Base-by-base conservation (phyloP, 1,140 invertebrate species). In the Brachionus asplanchnoidis region DNA sequence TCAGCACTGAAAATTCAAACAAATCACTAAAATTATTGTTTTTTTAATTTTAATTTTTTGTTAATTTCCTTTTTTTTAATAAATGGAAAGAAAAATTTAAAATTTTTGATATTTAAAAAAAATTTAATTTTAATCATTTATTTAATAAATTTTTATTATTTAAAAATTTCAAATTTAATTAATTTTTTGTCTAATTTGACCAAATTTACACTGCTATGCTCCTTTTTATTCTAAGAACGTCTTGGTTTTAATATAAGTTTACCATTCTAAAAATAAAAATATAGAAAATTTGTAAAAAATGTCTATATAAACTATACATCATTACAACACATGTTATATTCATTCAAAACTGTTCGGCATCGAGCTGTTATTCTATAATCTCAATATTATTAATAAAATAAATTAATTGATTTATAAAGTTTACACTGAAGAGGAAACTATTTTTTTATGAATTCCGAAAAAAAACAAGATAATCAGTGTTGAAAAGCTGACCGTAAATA, bases 251-350 rank as follows among this genome's bases (percentile, higher is more conserved):
- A 32, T 44, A 77, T 77, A 26, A 77, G 73, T 17, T 44, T 77
- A 3, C 73, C 73, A 77, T 50, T 77, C 73, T 50, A 26, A 50
- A 14, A n/a, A 20, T 77, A 50, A 50, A 46, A 36, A 44, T 17
- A 42, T 17, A 44, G 9, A 75, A 77, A 53, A 23, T 26, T 50
- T n/a, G 4, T 3, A 17, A 14, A 42, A 42, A 17, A 42, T 44
- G 1, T 53, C 5, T 0, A 12, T 50, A 12, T 77, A 50, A 50
- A 46, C 5, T 50, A 28, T 82, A 82, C 79, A 68, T 82, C 79
- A 44, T 82, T 53, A 65, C 79, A 82, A 12, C 50, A 82, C 79
- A 82, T 82, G 79, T 82, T 82, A 44, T 82, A 82, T 17, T 82
- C 79, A 68, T 40, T 44, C 53, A 82, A 28, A 23, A 82, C 79